Evolutionary conservation across 2,888 invertebrate genomes (phyloP), one percentile per base, ranked within the genome.

Genomic region (Acleris emargana): DNA sequence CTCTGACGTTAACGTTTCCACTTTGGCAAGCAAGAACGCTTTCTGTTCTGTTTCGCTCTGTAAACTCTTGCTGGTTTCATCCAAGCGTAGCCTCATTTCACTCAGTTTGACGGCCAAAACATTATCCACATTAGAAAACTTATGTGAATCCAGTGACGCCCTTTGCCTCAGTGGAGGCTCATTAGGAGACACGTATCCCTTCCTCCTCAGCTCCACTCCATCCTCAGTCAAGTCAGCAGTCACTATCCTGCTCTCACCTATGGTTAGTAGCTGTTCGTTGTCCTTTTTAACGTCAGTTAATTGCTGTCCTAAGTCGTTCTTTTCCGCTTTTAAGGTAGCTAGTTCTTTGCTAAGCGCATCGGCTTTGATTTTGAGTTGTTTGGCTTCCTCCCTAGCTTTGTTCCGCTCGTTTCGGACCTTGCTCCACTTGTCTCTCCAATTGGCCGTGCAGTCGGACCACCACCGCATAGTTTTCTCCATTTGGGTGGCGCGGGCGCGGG

Each of bases 401-500:
- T 99, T 99, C 25, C 99, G 94, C 89, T 99, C 99, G 82, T 96
- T 97, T 62, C 98, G 94, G 45, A 75, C 97, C 94, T 98, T 95
- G 91, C 96, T 96, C 98, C 98, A 98, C 79, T 98, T 98, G 82
- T 97, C 97, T 43, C 98, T 93, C 98, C 98, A 98, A 82, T 97
- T 97, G 1, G 97, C 97, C 0, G 98, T 98, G 82, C 98, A 98
- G 86, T 99, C 99, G 59, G 97, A 98, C 99, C 96, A 98, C 98
- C 98, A 98, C 68, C 97, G 92, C 97, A 98, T 98, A 0, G 98
- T 98, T 18, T 66, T 66, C 95, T 99, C 99, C 99, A 99, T 99
- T 88, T 99, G 99, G 0, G 98, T 96, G 17, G 98, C 98, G 69
- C 99, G 91, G 4, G 98, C 98, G 72, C 98, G 93, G 0, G 98